Percentiles rank a stretch among this genome's conserved stretches.
Evolutionary conservation across 1,140 invertebrate species (phyloP).

Genomic region (Penaeus indicus): DNA sequence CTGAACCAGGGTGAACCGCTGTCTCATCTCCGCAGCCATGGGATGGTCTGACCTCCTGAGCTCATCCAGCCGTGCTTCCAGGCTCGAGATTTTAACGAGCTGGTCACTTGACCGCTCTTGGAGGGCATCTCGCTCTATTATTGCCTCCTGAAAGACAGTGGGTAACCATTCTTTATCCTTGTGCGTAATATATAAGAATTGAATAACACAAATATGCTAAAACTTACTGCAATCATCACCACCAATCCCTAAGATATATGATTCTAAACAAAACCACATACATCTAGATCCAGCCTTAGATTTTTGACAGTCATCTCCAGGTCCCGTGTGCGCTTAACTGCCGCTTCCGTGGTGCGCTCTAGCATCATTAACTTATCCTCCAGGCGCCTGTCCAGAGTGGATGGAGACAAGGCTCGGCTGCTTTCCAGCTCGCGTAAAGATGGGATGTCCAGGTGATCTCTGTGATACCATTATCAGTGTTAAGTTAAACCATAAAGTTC

Average conservation of each 20-base stretch:
- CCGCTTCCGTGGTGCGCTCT: constrained; percentile 39
- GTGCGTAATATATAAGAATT: too few species aligned
- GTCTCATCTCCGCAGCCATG: constrained; percentile 9
- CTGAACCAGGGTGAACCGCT: constrained; percentile 19
- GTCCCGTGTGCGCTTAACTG: constrained; percentile 40
- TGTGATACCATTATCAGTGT: too few species aligned
- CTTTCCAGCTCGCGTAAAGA: neutral
- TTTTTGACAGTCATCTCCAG: constrained; percentile 44
- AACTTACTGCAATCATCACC: too few species aligned
- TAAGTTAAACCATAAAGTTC: too few species aligned
- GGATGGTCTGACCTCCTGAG: constrained; percentile 37
- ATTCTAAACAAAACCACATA: neutral
- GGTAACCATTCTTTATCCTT: neutral
- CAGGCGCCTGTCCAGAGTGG: constrained; percentile 19
- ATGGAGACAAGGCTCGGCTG: constrained; percentile 19
- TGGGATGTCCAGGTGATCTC: too few species aligned
- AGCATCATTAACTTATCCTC: constrained; percentile 35
- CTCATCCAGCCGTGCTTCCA: constrained; percentile 50
- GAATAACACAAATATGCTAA: too few species aligned
- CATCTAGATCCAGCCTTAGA: constrained; percentile 24
- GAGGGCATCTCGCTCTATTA: constrained; percentile 30
- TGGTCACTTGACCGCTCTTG: constrained; percentile 40
- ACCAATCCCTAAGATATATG: too few species aligned
- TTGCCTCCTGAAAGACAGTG: constrained; percentile 12
- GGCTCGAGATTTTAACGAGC: constrained; percentile 24